phyloP scores from a whole-genome alignment of 2,888 invertebrate species.

The Tortricodes alternella region DNA sequence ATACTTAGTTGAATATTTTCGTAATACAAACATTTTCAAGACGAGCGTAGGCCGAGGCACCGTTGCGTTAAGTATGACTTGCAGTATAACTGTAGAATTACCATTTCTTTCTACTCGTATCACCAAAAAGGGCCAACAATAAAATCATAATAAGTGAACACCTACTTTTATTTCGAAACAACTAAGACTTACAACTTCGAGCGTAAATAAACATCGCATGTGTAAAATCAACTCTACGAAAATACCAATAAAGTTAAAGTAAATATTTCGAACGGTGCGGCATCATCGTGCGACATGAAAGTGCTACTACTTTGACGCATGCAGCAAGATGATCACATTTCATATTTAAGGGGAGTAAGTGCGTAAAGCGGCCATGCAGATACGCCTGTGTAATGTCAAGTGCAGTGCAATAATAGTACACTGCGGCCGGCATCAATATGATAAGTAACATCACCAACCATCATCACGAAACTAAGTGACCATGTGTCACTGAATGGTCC shows the following conservation, averaged over 20 bases:
- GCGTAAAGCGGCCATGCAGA: too few relatives aligned
- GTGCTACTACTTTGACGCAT: neutral
- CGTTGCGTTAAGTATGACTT: neutral
- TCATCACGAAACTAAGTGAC: too few relatives aligned
- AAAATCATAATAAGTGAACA: neutral
- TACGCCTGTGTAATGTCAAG: too few relatives aligned
- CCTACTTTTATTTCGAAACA: neutral
- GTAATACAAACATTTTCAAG: neutral
- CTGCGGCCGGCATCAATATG: too few relatives aligned
- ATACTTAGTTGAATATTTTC: too few relatives aligned
- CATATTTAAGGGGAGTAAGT: too few relatives aligned
- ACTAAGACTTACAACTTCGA: neutral
- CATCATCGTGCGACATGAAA: neutral
- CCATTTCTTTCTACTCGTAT: neutral
- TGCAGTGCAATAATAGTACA: too few relatives aligned
- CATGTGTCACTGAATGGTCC: neutral
- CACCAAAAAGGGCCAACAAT: conserved; percentile 6
- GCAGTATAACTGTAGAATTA: neutral
- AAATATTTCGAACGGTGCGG: neutral
- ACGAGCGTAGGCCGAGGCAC: neutral
- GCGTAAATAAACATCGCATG: neutral
- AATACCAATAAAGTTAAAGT: neutral
- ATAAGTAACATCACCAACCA: too few relatives aligned
- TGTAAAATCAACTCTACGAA: neutral
- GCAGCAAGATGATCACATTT: too few relatives aligned